Evolutionary conservation across 2,113 vertebrate genomes (phyloP).

Genomic region (Tragulus kanchil): DNA sequence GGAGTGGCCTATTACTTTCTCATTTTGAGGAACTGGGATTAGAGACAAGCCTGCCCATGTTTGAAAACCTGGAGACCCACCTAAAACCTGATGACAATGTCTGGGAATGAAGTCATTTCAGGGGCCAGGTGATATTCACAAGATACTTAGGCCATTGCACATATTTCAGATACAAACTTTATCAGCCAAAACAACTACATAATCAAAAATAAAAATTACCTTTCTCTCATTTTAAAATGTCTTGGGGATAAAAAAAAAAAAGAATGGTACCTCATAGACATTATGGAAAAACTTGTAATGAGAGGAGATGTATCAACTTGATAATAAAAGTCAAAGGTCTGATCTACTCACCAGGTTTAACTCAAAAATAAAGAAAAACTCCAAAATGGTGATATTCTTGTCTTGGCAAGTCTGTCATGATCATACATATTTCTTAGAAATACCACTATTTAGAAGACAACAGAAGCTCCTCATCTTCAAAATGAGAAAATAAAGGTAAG

Average conservation of each 20-base stretch:
- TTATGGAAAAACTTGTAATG: neutral
- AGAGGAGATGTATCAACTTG: neutral
- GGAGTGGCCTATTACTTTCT: neutral
- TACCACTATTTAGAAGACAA: neutral
- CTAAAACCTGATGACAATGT: neutral
- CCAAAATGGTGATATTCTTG: neutral
- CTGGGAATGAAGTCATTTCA: neutral
- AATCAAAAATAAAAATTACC: neutral
- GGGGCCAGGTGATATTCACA: neutral
- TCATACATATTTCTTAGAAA: neutral
- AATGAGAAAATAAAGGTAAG: neutral
- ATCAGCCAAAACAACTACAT: neutral
- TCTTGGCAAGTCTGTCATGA: neutral
- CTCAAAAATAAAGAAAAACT: neutral
- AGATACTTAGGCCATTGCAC: neutral
- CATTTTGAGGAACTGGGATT: neutral
- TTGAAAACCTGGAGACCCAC: neutral
- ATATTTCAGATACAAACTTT: neutral
- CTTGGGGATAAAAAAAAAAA: neutral
- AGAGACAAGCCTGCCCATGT: neutral
- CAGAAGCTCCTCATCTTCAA: neutral
- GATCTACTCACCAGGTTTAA: neutral
- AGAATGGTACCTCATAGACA: neutral
- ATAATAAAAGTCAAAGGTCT: conserved; percentile 6
- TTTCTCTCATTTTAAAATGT: conserved; percentile 48